Percentiles rank a stretch among this genome's conserved stretches.
Conservation (phyloP, 2,888 invertebrate species). For the Dioctria linearis region DNA sequence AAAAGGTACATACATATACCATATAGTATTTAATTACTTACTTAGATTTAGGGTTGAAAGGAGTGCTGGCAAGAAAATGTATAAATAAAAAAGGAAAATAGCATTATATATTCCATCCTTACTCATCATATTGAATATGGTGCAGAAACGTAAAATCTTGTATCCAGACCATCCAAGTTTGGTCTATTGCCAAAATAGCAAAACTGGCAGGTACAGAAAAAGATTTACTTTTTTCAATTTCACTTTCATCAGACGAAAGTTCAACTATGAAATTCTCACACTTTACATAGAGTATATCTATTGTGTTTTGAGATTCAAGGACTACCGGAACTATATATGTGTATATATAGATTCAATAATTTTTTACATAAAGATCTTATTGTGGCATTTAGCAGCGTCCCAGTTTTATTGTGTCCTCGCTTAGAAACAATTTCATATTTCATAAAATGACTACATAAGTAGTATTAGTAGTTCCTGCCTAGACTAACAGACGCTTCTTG, state of each 20-base stretch:
- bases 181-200: slow-evolving; percentile 45
- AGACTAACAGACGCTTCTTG: slow-evolving; percentile 2
- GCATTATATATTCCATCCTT: too few relatives aligned
- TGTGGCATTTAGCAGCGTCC: background rate
- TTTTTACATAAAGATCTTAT: slow-evolving; percentile 18
- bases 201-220: slow-evolving; percentile 23
- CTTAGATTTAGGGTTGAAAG: too few relatives aligned
- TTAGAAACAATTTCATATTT: background rate
- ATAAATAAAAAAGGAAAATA: too few relatives aligned
- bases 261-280: slow-evolving; percentile 18
- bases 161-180: slow-evolving; percentile 9
- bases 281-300: background rate
- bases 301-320: slow-evolving; percentile 20
- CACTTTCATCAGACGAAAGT: slow-evolving; percentile 46
- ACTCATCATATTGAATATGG: too few relatives aligned
- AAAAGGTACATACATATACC: too few relatives aligned
- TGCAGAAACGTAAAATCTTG: too few relatives aligned
- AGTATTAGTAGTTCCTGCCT: background rate
- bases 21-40: too few relatives aligned
- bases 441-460: background rate
- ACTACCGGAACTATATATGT: background rate
- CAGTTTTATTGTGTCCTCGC: background rate
- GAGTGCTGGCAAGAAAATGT: too few relatives aligned
- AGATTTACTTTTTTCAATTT: slow-evolving; percentile 21
- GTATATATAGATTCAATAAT: slow-evolving; percentile 1